Evolutionary conservation across 2,797 vertebrate species (phyloP), one percentile per base, ranked within the genome.

Genomic region (Etheostoma nigrum): DNA sequence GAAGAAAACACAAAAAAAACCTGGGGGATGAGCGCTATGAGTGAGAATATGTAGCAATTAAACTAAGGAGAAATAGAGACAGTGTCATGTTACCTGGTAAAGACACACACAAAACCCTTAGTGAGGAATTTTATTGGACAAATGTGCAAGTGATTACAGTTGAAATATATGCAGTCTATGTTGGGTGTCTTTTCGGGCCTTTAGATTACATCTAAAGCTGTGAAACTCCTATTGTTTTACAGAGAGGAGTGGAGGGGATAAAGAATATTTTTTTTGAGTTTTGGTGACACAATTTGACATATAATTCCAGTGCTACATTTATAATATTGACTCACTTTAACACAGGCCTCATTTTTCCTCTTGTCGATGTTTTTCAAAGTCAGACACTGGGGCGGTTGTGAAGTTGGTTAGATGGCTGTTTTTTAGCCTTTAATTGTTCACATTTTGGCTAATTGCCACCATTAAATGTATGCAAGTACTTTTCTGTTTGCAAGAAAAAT

Each of bases 111-210:
- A 58, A 53, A 57, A 78, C 27, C 78, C 64, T 11, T 40, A 19
- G 52, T 33, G 6, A 33, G 61, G 14, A 76, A 45, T 79, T 86
- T 78, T 86, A 84, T 66, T 81, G 53, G 40, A 10, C 42, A 78
- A 88, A 85, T 81, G 80, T 91, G 85, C 58, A 79, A 82, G 71
- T 68, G 78, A 84, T 88, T 85, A 89, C 18, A 67, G 68, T 45
- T 76, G 49, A 30, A n/a, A 25, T 21, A 27, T 55, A 52, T 52
- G 49, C 33, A 18, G 40, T 67, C 18, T 30, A 23, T 64, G 10
- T 36, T 45, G 36, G 66, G 65, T 49, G 18, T 59, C 42, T 12
- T 72, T 48, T 5, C 5, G 44, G 55, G 51, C 58, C 57, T 71
- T 71, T 55, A n/a, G 55, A 61, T 40, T 52, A 48, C 44, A 23